phyloP scores from a whole-genome alignment of 2,797 vertebrate genomes.

The Atherinosoma microstoma region DNA sequence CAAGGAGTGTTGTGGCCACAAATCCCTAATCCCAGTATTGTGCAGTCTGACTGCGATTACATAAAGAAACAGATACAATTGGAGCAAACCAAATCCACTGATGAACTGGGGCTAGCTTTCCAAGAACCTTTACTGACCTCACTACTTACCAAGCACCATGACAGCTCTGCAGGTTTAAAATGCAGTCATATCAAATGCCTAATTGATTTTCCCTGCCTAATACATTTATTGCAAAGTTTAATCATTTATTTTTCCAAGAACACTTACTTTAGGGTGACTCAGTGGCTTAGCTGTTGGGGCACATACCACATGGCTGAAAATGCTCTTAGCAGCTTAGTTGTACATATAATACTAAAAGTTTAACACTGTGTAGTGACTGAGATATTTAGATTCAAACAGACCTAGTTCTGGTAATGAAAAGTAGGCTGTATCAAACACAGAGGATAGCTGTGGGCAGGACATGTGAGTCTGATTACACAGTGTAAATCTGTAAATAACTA shows the following conservation, averaged over 20 bases:
- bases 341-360: not conserved
- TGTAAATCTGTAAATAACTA: conserved; percentile 67
- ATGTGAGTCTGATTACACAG: conserved; percentile 52
- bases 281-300: not conserved
- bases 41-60: not conserved
- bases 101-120: not conserved
- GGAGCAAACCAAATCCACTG: not conserved
- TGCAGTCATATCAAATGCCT: not conserved
- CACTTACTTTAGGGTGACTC: not conserved
- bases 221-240: too few species aligned
- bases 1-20: not conserved
- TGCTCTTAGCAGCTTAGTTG: conserved; percentile 11
- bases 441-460: not conserved
- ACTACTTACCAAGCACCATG: not conserved
- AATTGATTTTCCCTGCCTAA: not conserved
- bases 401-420: not conserved
- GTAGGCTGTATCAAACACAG: conserved; percentile 18
- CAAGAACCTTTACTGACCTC: not conserved
- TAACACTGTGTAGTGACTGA: not conserved
- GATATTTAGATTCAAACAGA: not conserved
- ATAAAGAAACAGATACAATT: not conserved
- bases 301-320: conserved; percentile 14
- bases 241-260: not conserved
- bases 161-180: not conserved
- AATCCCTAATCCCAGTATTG: not conserved